A percentile compares a stretch with the other conserved stretches of the same genome.
Evolutionary conservation across 2,888 invertebrate genomes (phyloP).

Genomic region (Standfussiana lucernea): DNA sequence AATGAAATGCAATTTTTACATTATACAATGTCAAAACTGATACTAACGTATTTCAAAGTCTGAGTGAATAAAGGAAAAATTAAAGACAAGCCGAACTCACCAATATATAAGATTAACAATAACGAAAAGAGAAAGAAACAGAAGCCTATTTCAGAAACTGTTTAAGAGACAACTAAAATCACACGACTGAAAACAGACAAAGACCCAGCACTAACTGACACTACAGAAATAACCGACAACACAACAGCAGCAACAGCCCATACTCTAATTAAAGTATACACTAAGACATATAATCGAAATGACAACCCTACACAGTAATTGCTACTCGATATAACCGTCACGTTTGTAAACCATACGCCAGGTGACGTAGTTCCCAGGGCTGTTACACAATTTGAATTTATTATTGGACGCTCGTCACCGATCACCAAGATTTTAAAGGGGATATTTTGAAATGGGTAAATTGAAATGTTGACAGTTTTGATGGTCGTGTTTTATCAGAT

Average conservation of each 20-base stretch:
- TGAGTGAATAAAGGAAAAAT: not conserved
- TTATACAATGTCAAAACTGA: not conserved
- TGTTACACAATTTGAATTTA: conserved; percentile 55
- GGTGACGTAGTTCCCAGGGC: conserved; percentile 44
- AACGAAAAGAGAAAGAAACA: not conserved
- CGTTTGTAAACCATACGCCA: conserved; percentile 38
- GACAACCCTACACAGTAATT: conserved; percentile 32
- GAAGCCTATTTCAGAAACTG: not conserved
- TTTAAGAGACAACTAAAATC: too few relatives aligned
- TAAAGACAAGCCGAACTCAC: not conserved
- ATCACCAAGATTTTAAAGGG: conserved; percentile 33
- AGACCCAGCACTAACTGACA: not conserved
- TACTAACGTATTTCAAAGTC: not conserved
- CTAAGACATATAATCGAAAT: conserved; percentile 1
- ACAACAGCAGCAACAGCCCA: not conserved
- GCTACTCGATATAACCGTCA: conserved; percentile 26
- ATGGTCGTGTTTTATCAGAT: not conserved
- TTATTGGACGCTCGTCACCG: conserved; percentile 39
- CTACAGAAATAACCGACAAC: conserved; percentile 7
- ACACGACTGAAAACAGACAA: not conserved
- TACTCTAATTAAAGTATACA: conserved; percentile 7
- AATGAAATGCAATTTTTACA: not conserved
- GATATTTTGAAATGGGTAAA: conserved; percentile 29
- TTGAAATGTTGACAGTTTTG: conserved; percentile 28
- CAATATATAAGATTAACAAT: not conserved